Base-by-base conservation (phyloP, 2,113 vertebrate genomes). In the Syngnathus scovelli region DNA sequence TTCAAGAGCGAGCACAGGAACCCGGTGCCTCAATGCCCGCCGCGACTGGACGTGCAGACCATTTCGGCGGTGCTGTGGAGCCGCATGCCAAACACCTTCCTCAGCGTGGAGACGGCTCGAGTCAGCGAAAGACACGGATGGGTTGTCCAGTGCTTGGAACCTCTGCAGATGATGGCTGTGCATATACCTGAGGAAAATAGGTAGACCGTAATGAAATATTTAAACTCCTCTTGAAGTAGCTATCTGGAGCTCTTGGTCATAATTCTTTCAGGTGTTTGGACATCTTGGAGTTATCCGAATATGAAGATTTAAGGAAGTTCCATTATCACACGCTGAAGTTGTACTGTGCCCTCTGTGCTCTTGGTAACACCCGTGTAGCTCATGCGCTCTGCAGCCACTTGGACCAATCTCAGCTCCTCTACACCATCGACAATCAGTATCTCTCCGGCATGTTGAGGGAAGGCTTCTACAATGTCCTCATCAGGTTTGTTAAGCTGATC, bases 111-210 rank as follows among this genome's bases (percentile, higher is more conserved):
- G 83, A 94, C 86, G 0, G 95, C 96, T 68, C 93, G 94, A 0
- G 94, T 96, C 88, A 98, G 95, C 62, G 96, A 99, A 77, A 91
- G 95, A 15, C 96, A 99, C 0, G 96, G 96, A 71, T 99, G 96
- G 96, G 91, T 94, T 64, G 92, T 96, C 36, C 96, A 98, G 77
- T 96, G 95, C 77, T 88, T 94, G 83, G 95, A 99, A 27, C 93
- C 95, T 5, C 87, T 98, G 85, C 94, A 98, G 85, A 98, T 99
- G 92, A 93, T 98, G 95, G 96, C 94, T 0, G 93, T 99, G 12
- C 92, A 98, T 72, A 98, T 99, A 78, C 95, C 96, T 0, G 96
- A 99, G 76, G 96, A 99, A 85, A 99, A 93, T 90, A 94, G 96
- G 96, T 95, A 18, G 7, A 27, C 27, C 2, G 27, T 27, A 16